Base-by-base conservation (phyloP, 2,888 invertebrate species). In the Plemyria rubiginata region DNA sequence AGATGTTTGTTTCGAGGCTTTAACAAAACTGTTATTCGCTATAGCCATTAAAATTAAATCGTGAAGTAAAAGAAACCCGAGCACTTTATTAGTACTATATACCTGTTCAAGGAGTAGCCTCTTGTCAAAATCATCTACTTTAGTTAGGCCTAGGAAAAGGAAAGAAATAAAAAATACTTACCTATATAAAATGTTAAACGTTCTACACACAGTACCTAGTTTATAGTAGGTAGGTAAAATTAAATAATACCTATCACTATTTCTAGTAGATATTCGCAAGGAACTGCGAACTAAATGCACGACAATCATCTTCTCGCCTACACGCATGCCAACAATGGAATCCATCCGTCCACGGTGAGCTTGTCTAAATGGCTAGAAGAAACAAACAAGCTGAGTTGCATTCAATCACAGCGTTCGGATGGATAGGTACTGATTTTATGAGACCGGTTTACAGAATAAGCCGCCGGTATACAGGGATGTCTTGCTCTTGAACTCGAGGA, bases 401-500 rank as follows among this genome's bases (percentile, higher is more conserved):
- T n/a, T n/a, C n/a, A n/a, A 62, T 67, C 66, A 72, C 65, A 72
- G 68, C 72, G 72, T 62, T 75, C 71, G 70, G 73, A 75, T 79
- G 80, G 73, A 75, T 79, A 79, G 81, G 81, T 81, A 74, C 78
- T 76, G 60, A 53, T 63, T 49, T 71, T 75, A 60, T 70, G 65
- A 68, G 60, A 77, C 67, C 72, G 70, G 66, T 81, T 84, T 94
- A 94, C 78, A 95, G 91, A 81, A 94, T 92, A 84, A 94, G 89
- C 80, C 94, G 93, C 80, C 94, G 94, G 78, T 94, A 94, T 4
- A 94, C 86, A 50, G 95, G 94, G 54, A 94, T 88, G 62, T 94
- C 94, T 66, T 94, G 93, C 68, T 93, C 94, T 79, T 89, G 90
- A 48, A 92, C 93, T 54, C 90, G 82, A 0, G 92, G 93, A n/a